These are phyloP conservation scores for Nothoprocta perdicaria DNA, from an alignment of 2,113 vertebrate species.

Conservation along the genomic window DNA sequence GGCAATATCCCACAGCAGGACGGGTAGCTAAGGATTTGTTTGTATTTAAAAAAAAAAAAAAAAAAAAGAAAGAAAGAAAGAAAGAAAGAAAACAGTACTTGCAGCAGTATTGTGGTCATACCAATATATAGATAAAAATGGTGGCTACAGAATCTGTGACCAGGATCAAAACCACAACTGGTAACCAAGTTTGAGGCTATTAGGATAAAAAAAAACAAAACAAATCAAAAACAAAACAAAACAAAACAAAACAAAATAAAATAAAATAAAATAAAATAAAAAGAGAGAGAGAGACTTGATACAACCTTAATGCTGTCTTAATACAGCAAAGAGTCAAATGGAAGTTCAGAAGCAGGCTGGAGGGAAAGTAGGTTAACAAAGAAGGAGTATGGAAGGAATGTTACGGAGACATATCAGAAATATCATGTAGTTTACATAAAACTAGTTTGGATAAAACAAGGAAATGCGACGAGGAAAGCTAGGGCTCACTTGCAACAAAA, in stretches of 20 bases:
- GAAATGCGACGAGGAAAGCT: no score
- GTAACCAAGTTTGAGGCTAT: not conserved
- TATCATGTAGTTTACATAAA: accelerated
- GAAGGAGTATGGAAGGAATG: not conserved
- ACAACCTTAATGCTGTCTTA: not conserved
- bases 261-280: no score
- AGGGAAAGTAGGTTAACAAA: not conserved
- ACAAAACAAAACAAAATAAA: no score
- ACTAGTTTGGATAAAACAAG: no score
- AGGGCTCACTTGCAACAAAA: no score
- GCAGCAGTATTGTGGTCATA: accelerated
- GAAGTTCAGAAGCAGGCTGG: not conserved
- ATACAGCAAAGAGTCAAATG: not conserved
- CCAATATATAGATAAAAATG: not conserved
- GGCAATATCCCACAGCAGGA: constrained; percentile 52
- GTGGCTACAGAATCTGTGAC: not conserved
- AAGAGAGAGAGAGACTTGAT: no score
- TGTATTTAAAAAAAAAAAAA: accelerated
- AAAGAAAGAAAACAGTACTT: no score
- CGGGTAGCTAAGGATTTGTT: accelerated
- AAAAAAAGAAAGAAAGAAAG: accelerated
- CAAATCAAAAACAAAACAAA: no score
- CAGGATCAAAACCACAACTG: not conserved
- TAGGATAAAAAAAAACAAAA: no score
- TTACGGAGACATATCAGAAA: not conserved